Conservation (phyloP, 2,797 vertebrate species). For the Falco novaeseelandiae region DNA sequence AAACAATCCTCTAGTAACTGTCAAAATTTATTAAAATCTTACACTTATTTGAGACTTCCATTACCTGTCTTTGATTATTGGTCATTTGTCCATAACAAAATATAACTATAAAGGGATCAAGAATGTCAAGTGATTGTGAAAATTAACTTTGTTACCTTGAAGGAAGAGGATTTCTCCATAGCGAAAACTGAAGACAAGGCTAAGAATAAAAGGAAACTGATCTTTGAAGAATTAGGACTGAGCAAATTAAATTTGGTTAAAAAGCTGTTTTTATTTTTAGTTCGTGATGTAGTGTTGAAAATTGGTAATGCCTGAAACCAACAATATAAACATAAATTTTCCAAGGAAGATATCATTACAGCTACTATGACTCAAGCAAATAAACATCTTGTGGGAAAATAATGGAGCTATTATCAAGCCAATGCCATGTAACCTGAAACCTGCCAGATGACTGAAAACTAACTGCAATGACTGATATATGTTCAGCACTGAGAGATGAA, state of each 20-base stretch:
- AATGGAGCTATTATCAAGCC: neutral
- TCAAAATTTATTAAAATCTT: neutral
- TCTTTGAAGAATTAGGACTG: neutral
- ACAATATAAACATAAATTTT: neutral
- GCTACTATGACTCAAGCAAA: neutral
- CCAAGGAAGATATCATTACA: neutral
- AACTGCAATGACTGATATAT: neutral
- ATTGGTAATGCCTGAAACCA: neutral
- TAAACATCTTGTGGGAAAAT: neutral
- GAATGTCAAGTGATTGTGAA: neutral
- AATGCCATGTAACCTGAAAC: neutral
- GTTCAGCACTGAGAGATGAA: neutral
- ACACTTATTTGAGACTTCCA: neutral
- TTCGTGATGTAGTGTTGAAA: neutral
- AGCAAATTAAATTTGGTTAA: neutral
- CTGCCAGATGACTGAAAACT: neutral
- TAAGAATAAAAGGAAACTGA: neutral
- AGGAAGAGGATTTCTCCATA: neutral
- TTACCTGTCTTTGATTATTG: neutral
- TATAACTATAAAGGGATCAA: neutral
- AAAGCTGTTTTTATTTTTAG: neutral
- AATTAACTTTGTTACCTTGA: neutral
- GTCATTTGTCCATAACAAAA: neutral
- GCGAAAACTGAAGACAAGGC: neutral
- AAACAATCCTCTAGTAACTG: neutral